Evolutionary conservation across 2,888 invertebrate species (phyloP).

Genomic region (Perizoma flavofasciatum): DNA sequence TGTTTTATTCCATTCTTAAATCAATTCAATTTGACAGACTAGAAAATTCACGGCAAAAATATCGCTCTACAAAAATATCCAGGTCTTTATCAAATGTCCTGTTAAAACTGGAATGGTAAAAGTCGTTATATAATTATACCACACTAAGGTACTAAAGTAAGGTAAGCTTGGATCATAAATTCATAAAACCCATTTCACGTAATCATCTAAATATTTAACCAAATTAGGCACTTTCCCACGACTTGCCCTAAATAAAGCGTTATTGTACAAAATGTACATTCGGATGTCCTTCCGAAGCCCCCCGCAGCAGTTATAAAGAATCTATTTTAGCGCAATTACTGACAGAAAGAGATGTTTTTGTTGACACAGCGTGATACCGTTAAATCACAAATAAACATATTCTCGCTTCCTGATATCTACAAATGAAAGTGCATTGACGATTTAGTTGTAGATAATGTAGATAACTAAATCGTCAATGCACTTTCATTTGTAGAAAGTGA

Average conservation of each 20-base stretch:
- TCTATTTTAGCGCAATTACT: conserved; percentile 36
- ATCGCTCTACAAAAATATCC: too few species aligned
- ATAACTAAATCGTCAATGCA: conserved; percentile 5
- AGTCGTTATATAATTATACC: too few species aligned
- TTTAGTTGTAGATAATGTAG: conserved; percentile 1
- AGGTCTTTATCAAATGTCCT: too few species aligned
- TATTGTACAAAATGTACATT: conserved; percentile 40
- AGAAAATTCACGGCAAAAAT: too few species aligned
- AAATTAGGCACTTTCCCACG: conserved; percentile 69
- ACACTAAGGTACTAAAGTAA: too few species aligned
- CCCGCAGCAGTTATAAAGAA: conserved; percentile 42
- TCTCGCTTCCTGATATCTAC: neutral
- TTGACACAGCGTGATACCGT: conserved; percentile 48
- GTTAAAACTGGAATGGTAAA: too few species aligned
- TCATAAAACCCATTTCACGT: conserved; percentile 19
- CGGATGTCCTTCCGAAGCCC: conserved; percentile 56
- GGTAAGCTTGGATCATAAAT: neutral
- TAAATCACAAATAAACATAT: conserved; percentile 20
- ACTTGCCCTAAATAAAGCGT: conserved; percentile 48
- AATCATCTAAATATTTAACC: conserved; percentile 25
- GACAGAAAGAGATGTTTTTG: conserved; percentile 46
- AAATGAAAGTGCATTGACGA: conserved; percentile 6
- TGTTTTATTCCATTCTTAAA: too few species aligned
- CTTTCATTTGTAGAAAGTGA: conserved; percentile 1
- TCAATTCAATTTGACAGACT: too few species aligned